Base-by-base conservation (phyloP, 1,140 invertebrate species). In the Trialeurodes vaporariorum region DNA sequence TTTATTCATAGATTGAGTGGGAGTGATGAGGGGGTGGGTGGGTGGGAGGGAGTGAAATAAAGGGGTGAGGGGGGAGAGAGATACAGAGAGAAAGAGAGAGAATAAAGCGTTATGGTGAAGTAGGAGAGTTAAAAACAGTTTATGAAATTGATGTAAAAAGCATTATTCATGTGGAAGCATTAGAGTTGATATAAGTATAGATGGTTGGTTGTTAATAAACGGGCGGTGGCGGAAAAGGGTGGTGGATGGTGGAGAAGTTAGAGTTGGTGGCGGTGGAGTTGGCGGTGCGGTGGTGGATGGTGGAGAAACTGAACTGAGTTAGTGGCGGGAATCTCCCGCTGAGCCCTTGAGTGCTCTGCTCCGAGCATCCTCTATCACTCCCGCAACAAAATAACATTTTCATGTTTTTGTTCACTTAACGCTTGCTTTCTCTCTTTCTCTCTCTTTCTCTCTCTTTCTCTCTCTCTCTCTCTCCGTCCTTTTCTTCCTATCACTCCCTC, bases 81-180 rank as follows among this genome's bases (percentile, higher is more conserved):
- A 17, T 49, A 17, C 5, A 49, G 17, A 49, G 34, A 9, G 34
- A 9, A 9, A 17, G 34, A 49, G 34, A 49, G 34, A 49, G 34
- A 49, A 49, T 17, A 17, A 17, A 49, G 17, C 34, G 34, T 17
- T 49, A 49, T 49, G n/a, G 34, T 49, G 34, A 49, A 49, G 34
- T 49, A 49, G 34, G 34, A 49, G 17, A 5, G 34, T 49, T 49
- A 49, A 49, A 49, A 49, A 49, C 34, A 49, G 34, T 49, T 49
- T 49, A 49, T 49, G 34, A 49, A 49, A 49, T 49, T 49, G 34
- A 49, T 49, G 34, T 49, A 49, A 49, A 49, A 49, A 49, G 34
- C 34, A 49, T 49, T 49, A 49, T 49, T 49, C 34, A 49, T 49
- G 34, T 49, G 34, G 34, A 49, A 49, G 17, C 34, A 49, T 49